A percentile compares a stretch with the other conserved stretches of the same genome.
Conservation (phyloP, 2,888 invertebrate species). For the Nemoura dubitans region DNA sequence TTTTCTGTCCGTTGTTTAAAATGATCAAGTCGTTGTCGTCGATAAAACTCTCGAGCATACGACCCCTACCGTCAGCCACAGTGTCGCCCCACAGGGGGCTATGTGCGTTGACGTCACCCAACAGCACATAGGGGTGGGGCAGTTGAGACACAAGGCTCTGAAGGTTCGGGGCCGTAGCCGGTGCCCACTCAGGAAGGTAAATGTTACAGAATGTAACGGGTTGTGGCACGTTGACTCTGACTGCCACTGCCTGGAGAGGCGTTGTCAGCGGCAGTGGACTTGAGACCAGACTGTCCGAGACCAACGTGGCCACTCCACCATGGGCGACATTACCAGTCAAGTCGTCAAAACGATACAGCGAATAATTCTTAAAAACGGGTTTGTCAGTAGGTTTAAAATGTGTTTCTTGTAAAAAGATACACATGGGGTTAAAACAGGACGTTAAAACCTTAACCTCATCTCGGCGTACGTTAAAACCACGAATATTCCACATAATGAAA, state of each 20-base stretch:
- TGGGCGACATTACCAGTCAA: neutral
- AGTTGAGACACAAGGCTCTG: slow-evolving; percentile 22
- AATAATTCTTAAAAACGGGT: neutral
- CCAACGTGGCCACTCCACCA: slow-evolving; percentile 24
- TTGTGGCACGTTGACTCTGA: slow-evolving; percentile 1
- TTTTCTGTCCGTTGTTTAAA: slow-evolving; percentile 19
- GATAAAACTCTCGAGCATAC: slow-evolving; percentile 16
- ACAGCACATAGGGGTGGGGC: neutral
- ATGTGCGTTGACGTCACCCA: slow-evolving; percentile 30
- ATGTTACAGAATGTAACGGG: slow-evolving; percentile 19
- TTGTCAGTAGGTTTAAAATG: slow-evolving; percentile 35
- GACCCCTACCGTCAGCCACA: slow-evolving; percentile 25
- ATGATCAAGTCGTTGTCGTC: slow-evolving; percentile 10
- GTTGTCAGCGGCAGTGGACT: slow-evolving; percentile 22
- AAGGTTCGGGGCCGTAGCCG: neutral
- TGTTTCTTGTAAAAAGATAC: slow-evolving; percentile 36
- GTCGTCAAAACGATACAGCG: slow-evolving; percentile 23
- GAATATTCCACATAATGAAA: slow-evolving; percentile 31
- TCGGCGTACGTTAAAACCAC: neutral
- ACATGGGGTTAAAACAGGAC: slow-evolving; percentile 8
- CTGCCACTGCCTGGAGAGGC: slow-evolving; percentile 31
- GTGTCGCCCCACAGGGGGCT: slow-evolving; percentile 29
- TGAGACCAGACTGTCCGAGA: neutral
- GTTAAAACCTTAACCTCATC: slow-evolving; percentile 31
- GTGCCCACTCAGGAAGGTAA: too few species aligned